Evolutionary conservation across 92 coral and sea anemone species (phyloP).

Genomic region (Bergia puertoricense): DNA sequence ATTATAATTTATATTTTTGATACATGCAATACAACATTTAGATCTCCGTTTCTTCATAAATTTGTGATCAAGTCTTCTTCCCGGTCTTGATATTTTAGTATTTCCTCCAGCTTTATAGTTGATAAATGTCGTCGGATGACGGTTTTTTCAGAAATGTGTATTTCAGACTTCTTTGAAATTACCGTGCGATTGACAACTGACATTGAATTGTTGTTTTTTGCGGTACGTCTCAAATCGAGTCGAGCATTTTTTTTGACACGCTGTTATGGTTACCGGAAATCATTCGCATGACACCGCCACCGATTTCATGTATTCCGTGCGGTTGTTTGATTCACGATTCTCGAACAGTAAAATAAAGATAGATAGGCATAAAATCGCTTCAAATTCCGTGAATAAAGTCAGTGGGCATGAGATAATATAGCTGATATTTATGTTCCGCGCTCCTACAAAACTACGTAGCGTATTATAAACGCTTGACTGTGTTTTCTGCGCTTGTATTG

Average conservation of each 20-base stretch:
- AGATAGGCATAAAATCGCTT: neutral
- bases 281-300: neutral
- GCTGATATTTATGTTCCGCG: too few species aligned
- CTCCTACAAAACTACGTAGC: too few species aligned
- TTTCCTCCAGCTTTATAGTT: too few species aligned
- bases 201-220: neutral
- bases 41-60: too few species aligned
- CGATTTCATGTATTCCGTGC: neutral
- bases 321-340: neutral
- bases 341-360: neutral
- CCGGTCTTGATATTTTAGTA: too few species aligned
- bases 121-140: too few species aligned
- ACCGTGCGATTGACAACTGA: neutral
- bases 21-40: too few species aligned
- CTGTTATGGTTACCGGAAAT: neutral
- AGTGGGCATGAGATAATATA: neutral
- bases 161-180: too few species aligned
- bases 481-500: neutral
- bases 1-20: neutral
- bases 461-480: neutral
- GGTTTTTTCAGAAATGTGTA: too few species aligned
- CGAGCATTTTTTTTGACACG: neutral
- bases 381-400: neutral
- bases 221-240: neutral
- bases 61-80: too few species aligned